These are phyloP conservation scores for Platorchestia sp. DNA, from an alignment of 1,140 invertebrate genomes.

Conservation along the genomic window DNA sequence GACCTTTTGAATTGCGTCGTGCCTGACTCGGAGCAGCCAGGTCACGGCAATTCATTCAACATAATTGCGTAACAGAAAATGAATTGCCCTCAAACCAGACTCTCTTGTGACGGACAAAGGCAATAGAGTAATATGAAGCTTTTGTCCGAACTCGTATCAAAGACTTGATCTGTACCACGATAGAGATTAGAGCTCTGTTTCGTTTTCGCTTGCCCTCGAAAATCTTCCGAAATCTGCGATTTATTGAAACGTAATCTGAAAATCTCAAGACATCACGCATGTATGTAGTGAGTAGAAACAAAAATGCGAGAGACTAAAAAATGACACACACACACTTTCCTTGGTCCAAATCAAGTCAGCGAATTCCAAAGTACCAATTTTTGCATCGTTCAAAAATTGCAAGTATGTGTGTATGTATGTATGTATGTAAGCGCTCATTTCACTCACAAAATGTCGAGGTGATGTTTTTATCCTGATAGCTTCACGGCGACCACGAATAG, in stretches of 20 bases:
- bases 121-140: background rate
- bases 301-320: too few relatives aligned
- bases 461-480: too few relatives aligned
- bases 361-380: too few relatives aligned
- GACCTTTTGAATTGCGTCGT: background rate
- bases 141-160: background rate
- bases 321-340: too few relatives aligned
- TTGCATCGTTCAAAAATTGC: too few relatives aligned
- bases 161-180: constrained; percentile 19
- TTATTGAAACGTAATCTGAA: background rate
- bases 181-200: background rate
- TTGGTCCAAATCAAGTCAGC: too few relatives aligned
- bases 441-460: too few relatives aligned
- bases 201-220: background rate
- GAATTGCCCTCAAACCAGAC: background rate
- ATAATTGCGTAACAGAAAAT: background rate
- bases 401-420: too few relatives aligned
- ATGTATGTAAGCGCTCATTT: too few relatives aligned
- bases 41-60: background rate
- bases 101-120: constrained; percentile 11
- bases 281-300: too few relatives aligned
- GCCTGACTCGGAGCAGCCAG: background rate
- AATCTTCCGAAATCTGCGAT: background rate
- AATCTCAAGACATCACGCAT: too few relatives aligned
- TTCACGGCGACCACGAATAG: too few relatives aligned